Evolutionary conservation across 2,113 vertebrate genomes (phyloP).

Genomic region (Corythornis vintsioides): DNA sequence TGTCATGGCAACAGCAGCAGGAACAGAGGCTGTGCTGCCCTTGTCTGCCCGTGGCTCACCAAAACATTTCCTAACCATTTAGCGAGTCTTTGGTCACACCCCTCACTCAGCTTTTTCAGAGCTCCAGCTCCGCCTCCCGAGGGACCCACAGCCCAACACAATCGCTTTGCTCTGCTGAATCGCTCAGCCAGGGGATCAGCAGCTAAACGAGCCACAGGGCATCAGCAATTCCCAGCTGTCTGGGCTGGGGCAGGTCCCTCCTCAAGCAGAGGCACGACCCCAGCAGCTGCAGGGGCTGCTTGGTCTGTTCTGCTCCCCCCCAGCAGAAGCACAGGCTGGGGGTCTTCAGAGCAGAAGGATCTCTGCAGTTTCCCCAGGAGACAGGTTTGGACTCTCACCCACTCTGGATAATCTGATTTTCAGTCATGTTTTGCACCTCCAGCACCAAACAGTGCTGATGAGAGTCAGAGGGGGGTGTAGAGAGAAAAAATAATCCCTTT

Average conservation of each 20-base stretch:
- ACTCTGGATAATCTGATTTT: not conserved
- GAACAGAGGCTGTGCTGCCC: not conserved
- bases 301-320: not conserved
- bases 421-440: not conserved
- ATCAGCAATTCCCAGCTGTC: constrained; percentile 29
- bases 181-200: constrained; percentile 16
- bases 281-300: not conserved
- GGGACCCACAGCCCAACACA: not conserved
- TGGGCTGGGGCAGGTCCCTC: not conserved
- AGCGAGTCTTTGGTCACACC: not conserved
- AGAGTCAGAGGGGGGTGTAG: not conserved
- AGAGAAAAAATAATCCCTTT: not conserved
- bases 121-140: not conserved
- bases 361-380: not conserved
- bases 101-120: not conserved
- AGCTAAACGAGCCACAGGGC: not conserved
- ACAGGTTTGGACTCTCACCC: not conserved
- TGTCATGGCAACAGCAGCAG: not conserved
- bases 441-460: not conserved
- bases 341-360: not conserved
- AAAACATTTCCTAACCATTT: not conserved
- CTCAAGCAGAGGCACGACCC: not conserved
- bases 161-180: constrained; percentile 5
- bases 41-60: not conserved
- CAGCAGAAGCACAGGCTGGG: not conserved